A percentile compares a stretch with the other conserved stretches of the same genome.
Evolutionary conservation across 2,888 invertebrate genomes (phyloP).

Genomic region (Lycocerus yunnanus): DNA sequence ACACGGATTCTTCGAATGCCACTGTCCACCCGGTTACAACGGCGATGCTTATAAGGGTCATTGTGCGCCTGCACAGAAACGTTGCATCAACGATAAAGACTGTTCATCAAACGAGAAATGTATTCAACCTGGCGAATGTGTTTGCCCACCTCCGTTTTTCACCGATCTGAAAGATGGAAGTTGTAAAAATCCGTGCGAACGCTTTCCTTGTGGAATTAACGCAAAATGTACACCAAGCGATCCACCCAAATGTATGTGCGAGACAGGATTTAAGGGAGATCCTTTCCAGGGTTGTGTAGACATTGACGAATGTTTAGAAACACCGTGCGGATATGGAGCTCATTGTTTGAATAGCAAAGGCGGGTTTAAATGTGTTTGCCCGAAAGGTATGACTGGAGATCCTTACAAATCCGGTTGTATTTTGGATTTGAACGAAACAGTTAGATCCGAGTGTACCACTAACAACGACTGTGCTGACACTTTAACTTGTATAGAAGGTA

Average conservation of each 20-base stretch:
- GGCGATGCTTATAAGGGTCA: constrained; percentile 83
- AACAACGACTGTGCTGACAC: constrained; percentile 82
- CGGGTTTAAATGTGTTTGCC: constrained; percentile 84
- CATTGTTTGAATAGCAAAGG: constrained; percentile 87
- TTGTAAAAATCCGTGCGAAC: constrained; percentile 91
- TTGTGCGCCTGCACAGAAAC: constrained; percentile 81
- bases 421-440: constrained; percentile 59
- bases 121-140: constrained; percentile 88
- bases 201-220: constrained; percentile 88
- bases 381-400: constrained; percentile 81
- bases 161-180: constrained; percentile 81
- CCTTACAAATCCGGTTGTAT: constrained; percentile 83
- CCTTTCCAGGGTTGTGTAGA: constrained; percentile 83
- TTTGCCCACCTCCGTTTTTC: constrained; percentile 90
- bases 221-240: constrained; percentile 88
- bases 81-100: constrained; percentile 81
- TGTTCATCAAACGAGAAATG: constrained; percentile 88
- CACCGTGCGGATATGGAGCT: constrained; percentile 87
- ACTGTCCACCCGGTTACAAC: constrained; percentile 79
- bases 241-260: constrained; percentile 88
- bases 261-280: constrained; percentile 84
- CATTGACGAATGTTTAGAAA: constrained; percentile 82
- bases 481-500: constrained; percentile 76
- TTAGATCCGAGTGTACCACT: constrained; percentile 68
- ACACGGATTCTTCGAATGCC: constrained; percentile 77